phyloP scores from a whole-genome alignment of 1,140 invertebrate genomes.

The Amyelois transitella region DNA sequence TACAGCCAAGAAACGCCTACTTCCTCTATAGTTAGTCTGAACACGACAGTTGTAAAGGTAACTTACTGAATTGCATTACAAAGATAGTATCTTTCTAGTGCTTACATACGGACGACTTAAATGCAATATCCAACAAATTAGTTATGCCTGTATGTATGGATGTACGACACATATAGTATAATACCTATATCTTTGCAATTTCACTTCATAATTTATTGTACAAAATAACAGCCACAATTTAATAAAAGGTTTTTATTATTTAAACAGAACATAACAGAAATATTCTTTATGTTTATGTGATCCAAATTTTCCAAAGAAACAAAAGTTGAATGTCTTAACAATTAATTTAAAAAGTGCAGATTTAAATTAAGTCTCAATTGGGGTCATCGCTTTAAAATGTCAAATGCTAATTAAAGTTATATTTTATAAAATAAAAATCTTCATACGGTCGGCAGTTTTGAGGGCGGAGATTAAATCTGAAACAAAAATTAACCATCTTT shows the following conservation, averaged over 20 bases:
- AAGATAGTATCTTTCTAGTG: neutral
- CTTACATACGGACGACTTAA: neutral
- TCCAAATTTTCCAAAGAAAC: no score
- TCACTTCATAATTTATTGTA: no score
- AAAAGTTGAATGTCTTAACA: neutral
- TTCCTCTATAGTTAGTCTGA: neutral
- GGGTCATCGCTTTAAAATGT: neutral
- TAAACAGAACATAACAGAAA: no score
- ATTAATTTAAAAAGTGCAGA: neutral
- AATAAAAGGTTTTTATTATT: no score
- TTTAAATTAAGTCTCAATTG: neutral
- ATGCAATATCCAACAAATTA: no score
- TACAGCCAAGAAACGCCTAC: neutral
- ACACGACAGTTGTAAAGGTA: neutral
- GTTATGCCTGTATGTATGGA: no score
- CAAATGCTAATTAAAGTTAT: neutral
- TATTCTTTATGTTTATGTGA: no score
- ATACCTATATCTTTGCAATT: no score
- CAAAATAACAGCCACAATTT: no score
- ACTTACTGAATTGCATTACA: neutral
- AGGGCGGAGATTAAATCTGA: neutral
- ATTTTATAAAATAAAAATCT: neutral
- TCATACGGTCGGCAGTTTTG: neutral
- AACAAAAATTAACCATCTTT: no score
- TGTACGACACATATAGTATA: no score